These are phyloP conservation scores for Callaeas wilsoni DNA, from an alignment of 2,113 vertebrate species.

Conservation along the genomic window DNA sequence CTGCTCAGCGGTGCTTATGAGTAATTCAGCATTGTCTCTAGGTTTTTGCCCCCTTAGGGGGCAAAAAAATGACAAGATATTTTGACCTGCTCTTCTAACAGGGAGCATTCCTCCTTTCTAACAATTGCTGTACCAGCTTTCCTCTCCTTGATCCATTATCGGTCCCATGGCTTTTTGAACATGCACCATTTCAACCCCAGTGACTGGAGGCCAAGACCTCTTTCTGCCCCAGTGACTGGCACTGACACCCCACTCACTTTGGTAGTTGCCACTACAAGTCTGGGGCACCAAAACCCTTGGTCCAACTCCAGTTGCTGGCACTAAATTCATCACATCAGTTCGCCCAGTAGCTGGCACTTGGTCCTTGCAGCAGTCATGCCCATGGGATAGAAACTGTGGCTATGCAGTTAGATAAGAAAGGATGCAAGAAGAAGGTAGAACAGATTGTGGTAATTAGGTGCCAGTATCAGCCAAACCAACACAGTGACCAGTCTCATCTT, in stretches of 20 bases:
- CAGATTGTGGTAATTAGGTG: not conserved
- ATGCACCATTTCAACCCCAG: not conserved
- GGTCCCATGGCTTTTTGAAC: accelerated
- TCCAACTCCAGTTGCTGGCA: not conserved
- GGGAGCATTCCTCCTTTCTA: not conserved
- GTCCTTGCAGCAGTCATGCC: not conserved
- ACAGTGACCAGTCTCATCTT: not conserved
- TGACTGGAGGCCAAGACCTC: not conserved
- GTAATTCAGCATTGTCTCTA: not conserved
- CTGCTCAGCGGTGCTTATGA: not conserved
- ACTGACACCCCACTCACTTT: not conserved
- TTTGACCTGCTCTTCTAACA: not conserved
- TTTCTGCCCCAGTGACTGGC: not conserved
- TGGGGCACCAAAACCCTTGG: not conserved
- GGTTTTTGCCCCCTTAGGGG: not conserved
- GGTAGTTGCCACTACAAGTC: not conserved
- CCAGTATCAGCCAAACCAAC: not conserved
- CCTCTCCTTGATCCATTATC: not conserved
- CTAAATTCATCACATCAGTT: not conserved
- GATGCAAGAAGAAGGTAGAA: not conserved
- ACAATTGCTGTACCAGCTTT: not conserved
- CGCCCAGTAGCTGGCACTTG: not conserved
- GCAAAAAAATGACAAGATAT: not conserved
- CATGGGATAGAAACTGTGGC: accelerated
- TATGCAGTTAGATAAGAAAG: not conserved